A percentile compares a stretch with the other conserved stretches of the same genome.
phyloP scores from a whole-genome alignment of 2,113 vertebrate species.

The Ia io region DNA sequence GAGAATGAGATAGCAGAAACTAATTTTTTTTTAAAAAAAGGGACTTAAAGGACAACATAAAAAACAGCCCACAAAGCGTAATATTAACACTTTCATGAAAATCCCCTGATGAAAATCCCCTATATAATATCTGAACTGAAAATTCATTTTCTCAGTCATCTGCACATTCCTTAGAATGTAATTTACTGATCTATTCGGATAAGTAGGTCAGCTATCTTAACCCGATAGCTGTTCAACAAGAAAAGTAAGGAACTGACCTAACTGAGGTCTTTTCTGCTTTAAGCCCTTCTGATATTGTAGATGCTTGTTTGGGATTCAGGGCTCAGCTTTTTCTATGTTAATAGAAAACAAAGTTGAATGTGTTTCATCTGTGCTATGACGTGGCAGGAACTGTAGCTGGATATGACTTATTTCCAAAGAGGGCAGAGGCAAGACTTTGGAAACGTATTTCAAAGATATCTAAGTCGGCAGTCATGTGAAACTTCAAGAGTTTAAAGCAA shows the following conservation, averaged over 20 bases:
- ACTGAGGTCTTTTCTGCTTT: background rate
- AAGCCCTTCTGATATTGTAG: background rate
- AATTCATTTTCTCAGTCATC: background rate
- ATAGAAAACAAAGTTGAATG: conserved; percentile 50
- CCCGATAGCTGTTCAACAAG: background rate
- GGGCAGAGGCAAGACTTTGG: conserved; percentile 45
- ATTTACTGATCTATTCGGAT: background rate
- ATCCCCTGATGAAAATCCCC: background rate
- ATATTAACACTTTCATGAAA: background rate
- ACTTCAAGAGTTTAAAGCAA: conserved; percentile 49
- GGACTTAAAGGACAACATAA: background rate
- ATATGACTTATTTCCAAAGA: conserved; percentile 52
- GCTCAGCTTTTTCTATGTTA: conserved; percentile 24
- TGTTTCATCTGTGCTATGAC: conserved; percentile 14
- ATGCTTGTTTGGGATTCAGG: background rate
- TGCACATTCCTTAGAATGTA: background rate
- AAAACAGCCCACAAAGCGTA: background rate
- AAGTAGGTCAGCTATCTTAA: background rate
- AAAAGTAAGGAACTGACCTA: background rate
- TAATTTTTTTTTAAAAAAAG: background rate
- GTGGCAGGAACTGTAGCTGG: conserved; percentile 46
- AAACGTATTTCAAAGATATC: conserved; percentile 63
- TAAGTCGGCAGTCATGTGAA: conserved; percentile 51
- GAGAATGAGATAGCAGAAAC: background rate
- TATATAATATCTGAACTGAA: background rate